These are phyloP conservation scores for Microtus pennsylvanicus DNA, from an alignment of 2,113 vertebrate genomes.

Conservation along the genomic window DNA sequence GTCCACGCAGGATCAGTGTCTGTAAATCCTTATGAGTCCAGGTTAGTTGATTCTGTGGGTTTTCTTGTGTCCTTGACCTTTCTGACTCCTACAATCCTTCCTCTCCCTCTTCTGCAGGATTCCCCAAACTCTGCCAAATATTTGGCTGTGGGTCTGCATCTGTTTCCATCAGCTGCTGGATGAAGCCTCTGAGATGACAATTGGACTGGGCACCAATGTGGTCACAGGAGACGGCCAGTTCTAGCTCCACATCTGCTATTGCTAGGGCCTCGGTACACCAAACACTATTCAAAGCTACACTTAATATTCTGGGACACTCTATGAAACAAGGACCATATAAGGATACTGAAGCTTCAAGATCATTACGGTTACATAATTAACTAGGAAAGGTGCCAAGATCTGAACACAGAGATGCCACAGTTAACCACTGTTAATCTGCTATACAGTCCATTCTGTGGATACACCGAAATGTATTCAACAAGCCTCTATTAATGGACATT, in stretches of 20 bases:
- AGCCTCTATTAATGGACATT: not conserved
- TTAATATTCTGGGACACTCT: constrained; percentile 43
- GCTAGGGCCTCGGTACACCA: not conserved
- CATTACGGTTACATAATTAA: not conserved
- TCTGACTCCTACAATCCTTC: not conserved
- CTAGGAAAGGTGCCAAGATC: not conserved
- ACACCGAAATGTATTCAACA: not conserved
- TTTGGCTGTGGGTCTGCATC: not conserved
- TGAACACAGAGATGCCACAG: not conserved
- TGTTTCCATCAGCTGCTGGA: not conserved
- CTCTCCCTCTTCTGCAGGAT: not conserved
- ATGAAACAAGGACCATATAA: not conserved
- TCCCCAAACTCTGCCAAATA: not conserved
- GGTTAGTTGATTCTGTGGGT: not conserved
- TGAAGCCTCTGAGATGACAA: not conserved
- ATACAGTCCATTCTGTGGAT: not conserved
- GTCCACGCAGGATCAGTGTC: not conserved
- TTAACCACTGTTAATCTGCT: not conserved
- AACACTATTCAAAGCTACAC: not conserved
- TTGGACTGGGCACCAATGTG: not conserved
- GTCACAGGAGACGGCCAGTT: not conserved
- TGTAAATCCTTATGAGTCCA: not conserved
- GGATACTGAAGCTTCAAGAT: not conserved
- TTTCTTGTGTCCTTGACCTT: not conserved
- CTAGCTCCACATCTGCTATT: not conserved